Conservation (phyloP, 2,888 invertebrate species). For the Machimus atricapillus region DNA sequence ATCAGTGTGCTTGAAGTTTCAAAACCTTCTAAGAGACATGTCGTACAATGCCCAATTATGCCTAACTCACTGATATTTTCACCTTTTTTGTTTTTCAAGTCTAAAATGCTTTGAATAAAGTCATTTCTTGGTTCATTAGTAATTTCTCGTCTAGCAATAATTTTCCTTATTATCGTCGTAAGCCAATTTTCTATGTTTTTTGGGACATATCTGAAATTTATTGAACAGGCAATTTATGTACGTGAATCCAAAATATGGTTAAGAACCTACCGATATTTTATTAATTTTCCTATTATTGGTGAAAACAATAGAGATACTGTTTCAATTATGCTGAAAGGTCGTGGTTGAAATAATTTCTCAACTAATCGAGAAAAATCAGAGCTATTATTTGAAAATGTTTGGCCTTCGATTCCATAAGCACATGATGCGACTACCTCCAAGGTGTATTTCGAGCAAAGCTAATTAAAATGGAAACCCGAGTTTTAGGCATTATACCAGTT, state of each 20-base stretch:
- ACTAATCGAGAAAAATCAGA: neutral
- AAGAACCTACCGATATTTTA: neutral
- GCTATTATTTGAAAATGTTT: neutral
- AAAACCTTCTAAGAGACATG: neutral
- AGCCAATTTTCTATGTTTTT: neutral
- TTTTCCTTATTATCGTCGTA: neutral
- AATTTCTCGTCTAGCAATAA: neutral
- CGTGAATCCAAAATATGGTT: neutral
- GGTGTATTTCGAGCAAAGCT: conserved; percentile 3
- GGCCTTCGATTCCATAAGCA: neutral
- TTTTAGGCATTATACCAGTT: neutral
- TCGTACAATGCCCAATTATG: neutral
- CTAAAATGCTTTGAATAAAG: neutral
- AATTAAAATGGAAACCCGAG: neutral
- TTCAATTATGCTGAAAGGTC: neutral
- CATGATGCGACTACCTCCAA: neutral
- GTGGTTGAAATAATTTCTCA: neutral
- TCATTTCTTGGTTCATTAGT: neutral
- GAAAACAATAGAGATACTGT: neutral
- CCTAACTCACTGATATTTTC: neutral
- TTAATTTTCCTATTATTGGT: neutral
- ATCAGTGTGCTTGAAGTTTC: conserved; percentile 20
- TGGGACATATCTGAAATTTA: conserved; percentile 2
- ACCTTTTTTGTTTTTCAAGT: neutral
- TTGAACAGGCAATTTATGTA: neutral